Conservation (phyloP, 2,113 vertebrate genomes). For the Psophia crepitans region DNA sequence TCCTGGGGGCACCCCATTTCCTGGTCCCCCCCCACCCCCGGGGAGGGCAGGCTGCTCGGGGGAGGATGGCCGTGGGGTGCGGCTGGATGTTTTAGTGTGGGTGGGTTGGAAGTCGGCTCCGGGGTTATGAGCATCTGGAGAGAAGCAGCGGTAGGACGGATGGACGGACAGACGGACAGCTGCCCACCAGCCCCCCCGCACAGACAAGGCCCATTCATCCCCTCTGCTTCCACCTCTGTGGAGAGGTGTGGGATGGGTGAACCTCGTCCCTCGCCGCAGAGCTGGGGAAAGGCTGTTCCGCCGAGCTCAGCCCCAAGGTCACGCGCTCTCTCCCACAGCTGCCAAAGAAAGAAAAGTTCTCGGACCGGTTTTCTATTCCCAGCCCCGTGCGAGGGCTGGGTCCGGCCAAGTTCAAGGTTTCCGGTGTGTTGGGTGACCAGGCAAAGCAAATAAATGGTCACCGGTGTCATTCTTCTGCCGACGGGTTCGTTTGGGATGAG, state of each 20-base stretch:
- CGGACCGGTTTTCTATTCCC: constrained; percentile 15
- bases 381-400: not conserved
- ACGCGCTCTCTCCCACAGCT: not conserved
- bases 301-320: not conserved
- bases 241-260: not conserved
- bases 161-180: fast-evolving
- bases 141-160: not conserved
- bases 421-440: constrained; percentile 4
- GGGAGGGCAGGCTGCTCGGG: not conserved
- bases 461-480: not conserved
- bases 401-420: not conserved
- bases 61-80: not conserved
- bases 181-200: not conserved
- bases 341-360: not conserved
- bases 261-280: not conserved
- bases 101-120: fast-evolving
- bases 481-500: not conserved
- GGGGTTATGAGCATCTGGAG: fast-evolving
- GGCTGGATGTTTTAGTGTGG: not conserved
- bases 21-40: fast-evolving
- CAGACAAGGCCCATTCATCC: not conserved
- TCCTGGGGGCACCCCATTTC: no score
- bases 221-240: fast-evolving
- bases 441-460: not conserved
- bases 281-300: not conserved